These are phyloP conservation scores for Schizothorax lantsangensis DNA, from an alignment of 2,797 vertebrate genomes.

Conservation along the genomic window DNA sequence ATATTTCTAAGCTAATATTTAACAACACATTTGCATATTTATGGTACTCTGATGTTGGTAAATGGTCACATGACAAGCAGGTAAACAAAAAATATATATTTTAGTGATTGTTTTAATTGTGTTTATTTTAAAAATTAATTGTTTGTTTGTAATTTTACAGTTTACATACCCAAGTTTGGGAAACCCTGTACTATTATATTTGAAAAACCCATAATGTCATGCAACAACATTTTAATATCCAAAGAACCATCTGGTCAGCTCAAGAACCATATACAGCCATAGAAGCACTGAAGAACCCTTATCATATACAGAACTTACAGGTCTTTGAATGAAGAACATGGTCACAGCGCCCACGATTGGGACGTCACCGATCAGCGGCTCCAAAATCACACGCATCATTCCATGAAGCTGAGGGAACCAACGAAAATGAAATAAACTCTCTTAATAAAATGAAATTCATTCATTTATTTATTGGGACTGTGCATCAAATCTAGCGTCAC, in stretches of 20 bases:
- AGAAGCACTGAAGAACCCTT: constrained; percentile 58
- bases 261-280: background rate
- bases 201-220: background rate
- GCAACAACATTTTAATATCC: background rate
- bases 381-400: constrained; percentile 90
- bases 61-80: background rate
- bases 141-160: background rate
- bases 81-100: background rate
- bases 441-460: background rate
- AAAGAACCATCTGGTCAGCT: background rate
- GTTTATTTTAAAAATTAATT: background rate
- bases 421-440: background rate
- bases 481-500: background rate
- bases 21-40: background rate
- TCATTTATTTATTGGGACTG: background rate
- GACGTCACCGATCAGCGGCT: constrained; percentile 90
- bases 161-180: background rate
- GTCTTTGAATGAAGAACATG: constrained; percentile 93
- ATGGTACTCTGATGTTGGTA: background rate
- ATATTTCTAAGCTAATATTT: no score
- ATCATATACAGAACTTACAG: constrained; percentile 75
- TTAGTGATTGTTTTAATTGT: background rate
- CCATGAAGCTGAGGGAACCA: constrained; percentile 81
- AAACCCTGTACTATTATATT: background rate
- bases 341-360: constrained; percentile 92